Percentiles rank a stretch among this genome's conserved stretches.
Evolutionary conservation across 2,797 vertebrate species (phyloP).

Genomic region (Lepus oiostolus): DNA sequence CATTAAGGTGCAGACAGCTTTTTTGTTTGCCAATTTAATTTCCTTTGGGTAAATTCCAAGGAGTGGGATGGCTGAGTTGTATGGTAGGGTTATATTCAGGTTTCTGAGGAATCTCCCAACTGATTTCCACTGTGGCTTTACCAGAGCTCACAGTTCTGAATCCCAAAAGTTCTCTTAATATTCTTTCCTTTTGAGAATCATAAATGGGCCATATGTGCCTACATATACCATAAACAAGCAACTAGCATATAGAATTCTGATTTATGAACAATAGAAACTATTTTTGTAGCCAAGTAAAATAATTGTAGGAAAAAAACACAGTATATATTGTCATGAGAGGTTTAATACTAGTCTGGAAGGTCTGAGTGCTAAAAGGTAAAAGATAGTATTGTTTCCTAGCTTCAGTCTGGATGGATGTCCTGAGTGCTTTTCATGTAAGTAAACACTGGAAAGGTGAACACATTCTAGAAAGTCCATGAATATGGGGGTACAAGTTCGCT

Average conservation of each 20-base stretch:
- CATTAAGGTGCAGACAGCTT: too few species aligned
- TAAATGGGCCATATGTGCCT: neutral
- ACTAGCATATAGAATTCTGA: neutral
- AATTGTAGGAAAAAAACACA: neutral
- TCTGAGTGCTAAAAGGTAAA: neutral
- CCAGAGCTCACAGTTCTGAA: neutral
- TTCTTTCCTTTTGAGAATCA: conserved; percentile 13
- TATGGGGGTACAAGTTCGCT: neutral
- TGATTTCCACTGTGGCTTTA: too few species aligned
- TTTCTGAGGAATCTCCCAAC: too few species aligned
- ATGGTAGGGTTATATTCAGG: too few species aligned
- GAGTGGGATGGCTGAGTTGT: too few species aligned
- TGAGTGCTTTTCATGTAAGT: neutral
- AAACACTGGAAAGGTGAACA: neutral
- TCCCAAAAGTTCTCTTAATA: neutral
- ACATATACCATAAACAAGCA: neutral
- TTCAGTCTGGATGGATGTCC: neutral
- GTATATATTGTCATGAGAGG: neutral
- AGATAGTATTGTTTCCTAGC: neutral
- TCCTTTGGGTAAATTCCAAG: too few species aligned
- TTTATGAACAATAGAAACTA: neutral
- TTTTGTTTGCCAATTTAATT: too few species aligned
- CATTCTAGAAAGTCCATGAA: neutral
- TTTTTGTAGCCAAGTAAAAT: neutral
- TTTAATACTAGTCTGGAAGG: neutral